phyloP scores from a whole-genome alignment of 2,888 invertebrate species.

The Ganaspis brasiliensis region DNA sequence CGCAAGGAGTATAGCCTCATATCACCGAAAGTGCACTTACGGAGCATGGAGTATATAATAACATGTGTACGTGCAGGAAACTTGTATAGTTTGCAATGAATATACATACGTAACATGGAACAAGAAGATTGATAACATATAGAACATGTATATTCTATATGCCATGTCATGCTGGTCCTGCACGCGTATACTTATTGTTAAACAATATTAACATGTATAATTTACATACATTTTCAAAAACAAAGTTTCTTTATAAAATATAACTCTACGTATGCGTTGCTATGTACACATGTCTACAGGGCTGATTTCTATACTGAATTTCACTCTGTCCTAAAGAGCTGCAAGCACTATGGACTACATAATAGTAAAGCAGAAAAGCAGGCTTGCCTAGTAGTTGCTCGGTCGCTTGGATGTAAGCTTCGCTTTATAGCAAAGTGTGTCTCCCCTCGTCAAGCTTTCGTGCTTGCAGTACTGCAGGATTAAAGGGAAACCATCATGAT shows the following conservation, averaged over 20 bases:
- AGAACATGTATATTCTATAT: slow-evolving; percentile 65
- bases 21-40: not conserved
- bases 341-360: slow-evolving; percentile 51
- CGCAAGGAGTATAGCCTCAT: not conserved
- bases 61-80: not conserved
- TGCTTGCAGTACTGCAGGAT: slow-evolving; percentile 76
- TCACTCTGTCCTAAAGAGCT: slow-evolving; percentile 62
- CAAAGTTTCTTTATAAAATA: no score
- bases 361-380: slow-evolving; percentile 55
- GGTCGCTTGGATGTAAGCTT: slow-evolving; percentile 68
- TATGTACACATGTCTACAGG: not conserved
- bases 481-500: slow-evolving; percentile 75
- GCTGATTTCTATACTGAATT: slow-evolving; percentile 62
- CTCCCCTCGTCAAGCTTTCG: slow-evolving; percentile 77
- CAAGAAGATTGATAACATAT: slow-evolving; percentile 69
- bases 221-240: no score
- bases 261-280: no score
- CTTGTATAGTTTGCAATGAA: slow-evolving; percentile 2
- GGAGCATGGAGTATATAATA: not conserved
- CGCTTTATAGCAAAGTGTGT: slow-evolving; percentile 78
- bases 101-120: slow-evolving; percentile 46
- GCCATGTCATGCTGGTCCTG: slow-evolving; percentile 24
- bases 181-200: not conserved
- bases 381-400: slow-evolving; percentile 70
- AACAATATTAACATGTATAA: not conserved